Conservation (phyloP, 1,140 invertebrate species). For the Pseudomyrmex pallidus region DNA sequence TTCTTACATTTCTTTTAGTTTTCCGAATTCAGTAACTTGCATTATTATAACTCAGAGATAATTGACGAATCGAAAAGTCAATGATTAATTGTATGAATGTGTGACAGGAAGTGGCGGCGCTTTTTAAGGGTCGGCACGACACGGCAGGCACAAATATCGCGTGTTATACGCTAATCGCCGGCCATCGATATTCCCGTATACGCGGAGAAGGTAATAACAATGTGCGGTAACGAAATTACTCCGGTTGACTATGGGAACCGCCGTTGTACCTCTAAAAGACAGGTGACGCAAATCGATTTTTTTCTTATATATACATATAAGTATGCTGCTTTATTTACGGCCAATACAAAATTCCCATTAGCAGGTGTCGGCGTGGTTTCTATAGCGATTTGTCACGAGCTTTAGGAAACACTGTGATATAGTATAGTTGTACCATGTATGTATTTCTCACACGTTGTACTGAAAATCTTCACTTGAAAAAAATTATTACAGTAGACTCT, state of each 20-base stretch:
- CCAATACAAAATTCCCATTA: conserved; percentile 64
- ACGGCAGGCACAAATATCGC: conserved; percentile 25
- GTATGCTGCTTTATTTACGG: conserved; percentile 39
- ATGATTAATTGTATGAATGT: conserved; percentile 37
- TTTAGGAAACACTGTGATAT: conserved; percentile 31
- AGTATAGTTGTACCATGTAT: no score
- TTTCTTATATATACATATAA: neutral
- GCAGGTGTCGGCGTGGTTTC: conserved; percentile 73
- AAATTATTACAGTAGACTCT: no score
- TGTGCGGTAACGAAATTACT: conserved; percentile 37
- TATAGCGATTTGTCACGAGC: conserved; percentile 72
- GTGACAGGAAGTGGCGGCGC: conserved; percentile 45
- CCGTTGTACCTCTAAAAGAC: conserved; percentile 57
- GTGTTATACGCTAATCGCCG: conserved; percentile 29
- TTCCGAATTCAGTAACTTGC: neutral
- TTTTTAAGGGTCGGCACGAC: conserved; percentile 1
- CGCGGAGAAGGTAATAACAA: conserved; percentile 32
- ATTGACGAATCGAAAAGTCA: conserved; percentile 28
- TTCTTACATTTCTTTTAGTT: neutral
- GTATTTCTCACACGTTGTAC: no score
- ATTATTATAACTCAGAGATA: neutral
- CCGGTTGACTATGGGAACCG: conserved; percentile 69
- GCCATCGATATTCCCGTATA: conserved; percentile 62
- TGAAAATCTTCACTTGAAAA: no score
- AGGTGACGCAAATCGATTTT: conserved; percentile 79